Evolutionary conservation across 1,140 invertebrate genomes (phyloP), one percentile per base, ranked within the genome.

Genomic region (Pseudachorutes palmiensis): DNA sequence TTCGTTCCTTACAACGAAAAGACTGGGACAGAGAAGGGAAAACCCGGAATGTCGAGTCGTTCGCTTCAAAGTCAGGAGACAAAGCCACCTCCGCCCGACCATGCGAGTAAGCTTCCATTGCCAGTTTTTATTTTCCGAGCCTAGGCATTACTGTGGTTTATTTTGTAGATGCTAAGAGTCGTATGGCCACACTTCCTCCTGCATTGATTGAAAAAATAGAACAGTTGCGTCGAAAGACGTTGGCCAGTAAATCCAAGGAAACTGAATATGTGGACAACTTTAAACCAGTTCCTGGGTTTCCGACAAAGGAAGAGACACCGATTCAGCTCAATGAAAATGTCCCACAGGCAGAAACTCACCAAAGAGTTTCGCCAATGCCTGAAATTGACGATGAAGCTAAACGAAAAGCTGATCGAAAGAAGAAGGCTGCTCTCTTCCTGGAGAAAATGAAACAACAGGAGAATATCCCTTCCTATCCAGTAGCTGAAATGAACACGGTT

Each of bases 391-490:
- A 31, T 26, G 61, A 58, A 1, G 36, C 26, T 2, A 60, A 32
- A 55, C 22, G 59, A 26, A 68, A 68, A 60, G 51, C 65, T 41
- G 72, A 73, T 45, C n/a, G 72, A 26, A 48, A 64, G 60, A 49
- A 45, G 58, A 70, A 70, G 55, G 72, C 72, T 31, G 67, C 65
- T 26, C 26, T 73, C n/a, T 70, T 73, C 66, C 33, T 73, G 2
- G 55, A 69, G 26, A 14, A 19, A 26, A 55, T 55, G 12, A 26
- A 14, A 55, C 12, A 24, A 16, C 12, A 26, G 12, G 14, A 55
- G 24, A 24, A 55, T 9, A 55, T 45, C 36, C 36, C 19, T 45
- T 45, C 36, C 9, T 12, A 45, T 45, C 36, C 36, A 9, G 19
- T 19, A 12, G 9, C 36, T 19, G 36, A 45, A 45, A 45, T 45